These are phyloP conservation scores for Idaea aversata DNA, from an alignment of 2,888 invertebrate species.

Conservation along the genomic window DNA sequence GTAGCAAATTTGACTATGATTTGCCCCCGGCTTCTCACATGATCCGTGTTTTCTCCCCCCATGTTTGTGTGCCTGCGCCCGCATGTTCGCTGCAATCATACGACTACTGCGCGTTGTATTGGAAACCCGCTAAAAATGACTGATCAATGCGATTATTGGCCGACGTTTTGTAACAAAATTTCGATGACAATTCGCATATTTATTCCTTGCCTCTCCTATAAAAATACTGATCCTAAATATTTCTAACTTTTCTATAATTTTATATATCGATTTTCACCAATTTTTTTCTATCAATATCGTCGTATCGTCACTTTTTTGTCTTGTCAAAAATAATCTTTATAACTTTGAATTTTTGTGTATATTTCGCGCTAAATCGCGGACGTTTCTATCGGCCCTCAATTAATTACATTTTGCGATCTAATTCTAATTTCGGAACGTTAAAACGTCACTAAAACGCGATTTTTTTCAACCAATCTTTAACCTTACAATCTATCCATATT, in stretches of 20 bases:
- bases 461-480: too few relatives aligned
- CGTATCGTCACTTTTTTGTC: too few relatives aligned
- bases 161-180: neutral
- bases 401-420: too few relatives aligned
- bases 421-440: too few relatives aligned
- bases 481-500: too few relatives aligned
- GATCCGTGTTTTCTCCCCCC: slow-evolving; percentile 66
- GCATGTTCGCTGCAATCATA: slow-evolving; percentile 59
- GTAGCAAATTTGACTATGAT: slow-evolving; percentile 19
- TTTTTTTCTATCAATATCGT: too few relatives aligned
- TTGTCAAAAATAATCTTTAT: too few relatives aligned
- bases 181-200: neutral
- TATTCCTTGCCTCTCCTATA: neutral
- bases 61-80: slow-evolving; percentile 64
- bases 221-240: neutral
- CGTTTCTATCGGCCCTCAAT: too few relatives aligned
- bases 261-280: too few relatives aligned
- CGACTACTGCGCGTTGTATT: slow-evolving; percentile 55
- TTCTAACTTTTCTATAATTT: neutral
- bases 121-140: slow-evolving; percentile 37
- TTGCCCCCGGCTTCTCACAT: slow-evolving; percentile 58
- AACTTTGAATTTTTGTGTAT: neutral
- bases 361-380: neutral
- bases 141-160: slow-evolving; percentile 9
- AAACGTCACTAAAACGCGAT: too few relatives aligned